Evolutionary conservation across 2,797 vertebrate species (phyloP).

Genomic region (Oreonectes daqikongensis): DNA sequence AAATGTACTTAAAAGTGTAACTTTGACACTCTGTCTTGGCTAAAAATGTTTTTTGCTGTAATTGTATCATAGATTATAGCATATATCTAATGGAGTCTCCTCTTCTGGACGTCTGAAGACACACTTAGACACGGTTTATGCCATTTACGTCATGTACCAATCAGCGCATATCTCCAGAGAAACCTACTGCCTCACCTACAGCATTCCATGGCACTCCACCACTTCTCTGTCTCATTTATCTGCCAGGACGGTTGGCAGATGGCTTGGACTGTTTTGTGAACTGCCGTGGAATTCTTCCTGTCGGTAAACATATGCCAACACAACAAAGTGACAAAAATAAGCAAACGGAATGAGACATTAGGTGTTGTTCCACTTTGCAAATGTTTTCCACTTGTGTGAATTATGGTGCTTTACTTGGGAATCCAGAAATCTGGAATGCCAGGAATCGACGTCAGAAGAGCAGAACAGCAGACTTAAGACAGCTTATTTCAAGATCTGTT

Average conservation of each 20-base stretch:
- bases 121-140: constrained; percentile 27
- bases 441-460: constrained; percentile 13
- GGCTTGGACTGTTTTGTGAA: background rate
- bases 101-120: constrained; percentile 3
- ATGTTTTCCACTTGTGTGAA: constrained; percentile 47
- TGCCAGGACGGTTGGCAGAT: constrained; percentile 1
- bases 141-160: constrained; percentile 31
- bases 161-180: constrained; percentile 40
- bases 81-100: background rate
- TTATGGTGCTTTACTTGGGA: constrained; percentile 41
- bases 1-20: constrained; percentile 7
- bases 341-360: constrained; percentile 9
- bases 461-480: background rate
- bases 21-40: background rate
- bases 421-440: constrained; percentile 18
- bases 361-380: constrained; percentile 24
- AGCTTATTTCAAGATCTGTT: background rate
- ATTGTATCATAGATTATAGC: background rate
- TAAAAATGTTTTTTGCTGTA: background rate
- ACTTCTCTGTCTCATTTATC: constrained; percentile 13
- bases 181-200: constrained; percentile 32
- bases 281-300: background rate
- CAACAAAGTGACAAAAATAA: constrained; percentile 5
- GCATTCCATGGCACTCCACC: constrained; percentile 38
- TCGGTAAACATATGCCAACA: constrained; percentile 2